Percentiles rank a stretch among this genome's conserved stretches.
These are phyloP conservation scores for Bombus terrestris DNA, from an alignment of 1,140 invertebrate genomes.

Conservation along the genomic window DNA sequence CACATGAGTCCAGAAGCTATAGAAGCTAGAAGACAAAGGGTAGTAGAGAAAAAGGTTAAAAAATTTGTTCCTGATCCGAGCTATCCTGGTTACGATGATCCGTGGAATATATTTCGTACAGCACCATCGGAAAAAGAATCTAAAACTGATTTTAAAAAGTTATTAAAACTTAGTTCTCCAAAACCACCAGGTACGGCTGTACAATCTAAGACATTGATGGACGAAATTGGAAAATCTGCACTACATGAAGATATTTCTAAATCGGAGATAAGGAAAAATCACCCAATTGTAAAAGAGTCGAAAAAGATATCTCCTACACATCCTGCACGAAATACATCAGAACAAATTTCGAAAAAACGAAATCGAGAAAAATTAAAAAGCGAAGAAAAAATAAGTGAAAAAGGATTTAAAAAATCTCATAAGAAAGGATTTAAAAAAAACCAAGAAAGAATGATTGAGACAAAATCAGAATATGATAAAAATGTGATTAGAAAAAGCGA, in stretches of 20 bases:
- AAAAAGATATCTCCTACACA: not conserved
- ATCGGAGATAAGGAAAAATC: not conserved
- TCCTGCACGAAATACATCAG: not conserved
- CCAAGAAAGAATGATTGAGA: not conserved
- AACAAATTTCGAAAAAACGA: not conserved
- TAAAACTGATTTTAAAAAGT: constrained; percentile 53
- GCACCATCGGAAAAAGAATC: constrained; percentile 52
- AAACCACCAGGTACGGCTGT: not conserved
- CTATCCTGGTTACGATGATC: constrained; percentile 58
- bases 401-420: not conserved
- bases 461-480: not conserved
- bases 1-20: constrained; percentile 27
- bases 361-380: not conserved
- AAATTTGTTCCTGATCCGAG: constrained; percentile 53
- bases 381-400: not conserved
- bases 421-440: not conserved
- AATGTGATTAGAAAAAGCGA: not conserved
- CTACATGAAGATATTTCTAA: not conserved
- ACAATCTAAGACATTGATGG: not conserved
- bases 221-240: not conserved
- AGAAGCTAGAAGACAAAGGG: not conserved
- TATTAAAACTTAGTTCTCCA: constrained; percentile 55
- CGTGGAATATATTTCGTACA: constrained; percentile 59
- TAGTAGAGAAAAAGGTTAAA: not conserved
- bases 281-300: not conserved